Evolutionary conservation across 1,140 invertebrate species (phyloP).

Genomic region (Marisa cornuarietis): DNA sequence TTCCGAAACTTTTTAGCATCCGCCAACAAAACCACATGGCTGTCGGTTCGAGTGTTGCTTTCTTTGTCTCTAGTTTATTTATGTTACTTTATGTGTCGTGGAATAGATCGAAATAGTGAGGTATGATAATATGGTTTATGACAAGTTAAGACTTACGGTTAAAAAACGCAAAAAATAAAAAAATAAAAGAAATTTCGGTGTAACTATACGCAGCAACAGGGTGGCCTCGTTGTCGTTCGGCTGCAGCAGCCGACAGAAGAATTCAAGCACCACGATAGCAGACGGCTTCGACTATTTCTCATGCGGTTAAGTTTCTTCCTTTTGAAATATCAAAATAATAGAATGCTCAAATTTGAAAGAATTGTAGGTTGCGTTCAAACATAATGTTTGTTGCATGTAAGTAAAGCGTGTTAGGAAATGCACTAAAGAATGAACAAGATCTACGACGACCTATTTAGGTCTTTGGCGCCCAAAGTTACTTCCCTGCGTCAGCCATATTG

Average conservation of each 20-base stretch:
- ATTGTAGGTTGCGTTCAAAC: not conserved
- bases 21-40: too few species aligned
- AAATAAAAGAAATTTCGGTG: too few species aligned
- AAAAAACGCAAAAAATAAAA: too few species aligned
- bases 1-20: too few species aligned
- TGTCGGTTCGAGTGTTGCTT: too few species aligned
- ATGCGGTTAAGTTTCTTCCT: not conserved
- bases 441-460: not conserved
- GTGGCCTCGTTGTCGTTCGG: not conserved
- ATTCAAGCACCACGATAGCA: not conserved
- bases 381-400: not conserved
- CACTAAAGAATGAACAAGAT: not conserved
- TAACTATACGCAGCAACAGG: too few species aligned
- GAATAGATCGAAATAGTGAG: too few species aligned
- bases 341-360: not conserved
- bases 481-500: conserved; percentile 14
- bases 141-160: too few species aligned
- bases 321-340: not conserved
- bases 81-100: too few species aligned
- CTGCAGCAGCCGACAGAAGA: not conserved
- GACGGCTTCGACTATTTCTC: not conserved
- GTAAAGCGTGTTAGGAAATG: too few species aligned
- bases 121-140: too few species aligned
- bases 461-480: conserved; percentile 16
- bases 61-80: too few species aligned